A percentile compares a stretch with the other conserved stretches of the same genome.
Evolutionary conservation across 2,888 invertebrate species (phyloP).

Genomic region (Herminia tarsipennalis): DNA sequence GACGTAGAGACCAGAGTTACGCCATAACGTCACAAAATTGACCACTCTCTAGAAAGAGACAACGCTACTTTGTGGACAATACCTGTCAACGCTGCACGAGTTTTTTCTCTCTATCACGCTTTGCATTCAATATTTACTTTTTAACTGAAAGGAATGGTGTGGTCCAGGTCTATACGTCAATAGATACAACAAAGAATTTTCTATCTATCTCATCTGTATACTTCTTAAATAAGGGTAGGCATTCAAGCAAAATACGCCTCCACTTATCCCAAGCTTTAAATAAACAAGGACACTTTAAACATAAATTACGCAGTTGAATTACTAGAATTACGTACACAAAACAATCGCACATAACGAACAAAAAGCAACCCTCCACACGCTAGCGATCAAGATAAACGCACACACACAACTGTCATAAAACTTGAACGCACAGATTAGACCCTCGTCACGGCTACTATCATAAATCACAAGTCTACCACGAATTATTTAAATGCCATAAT

Average conservation of each 20-base stretch:
- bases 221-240: too few species aligned
- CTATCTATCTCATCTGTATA: too few species aligned
- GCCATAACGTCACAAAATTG: too few species aligned
- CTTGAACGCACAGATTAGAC: conserved; percentile 62
- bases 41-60: too few species aligned
- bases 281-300: conserved; percentile 1
- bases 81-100: too few species aligned
- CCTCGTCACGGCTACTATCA: conserved; percentile 70
- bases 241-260: background rate
- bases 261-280: background rate
- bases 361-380: conserved; percentile 46
- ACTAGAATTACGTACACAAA: conserved; percentile 14
- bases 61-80: too few species aligned
- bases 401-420: conserved; percentile 52
- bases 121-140: too few species aligned
- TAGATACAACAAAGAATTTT: too few species aligned
- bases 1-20: too few species aligned
- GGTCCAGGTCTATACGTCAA: too few species aligned
- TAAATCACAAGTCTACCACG: conserved; percentile 74
- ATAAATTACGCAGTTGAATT: conserved; percentile 14
- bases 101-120: too few species aligned
- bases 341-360: conserved; percentile 17
- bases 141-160: too few species aligned
- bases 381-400: conserved; percentile 51
- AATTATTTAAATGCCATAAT: conserved; percentile 86